Evolutionary conservation across 2,797 vertebrate species (phyloP).

Genomic region (Cossypha polioptera): DNA sequence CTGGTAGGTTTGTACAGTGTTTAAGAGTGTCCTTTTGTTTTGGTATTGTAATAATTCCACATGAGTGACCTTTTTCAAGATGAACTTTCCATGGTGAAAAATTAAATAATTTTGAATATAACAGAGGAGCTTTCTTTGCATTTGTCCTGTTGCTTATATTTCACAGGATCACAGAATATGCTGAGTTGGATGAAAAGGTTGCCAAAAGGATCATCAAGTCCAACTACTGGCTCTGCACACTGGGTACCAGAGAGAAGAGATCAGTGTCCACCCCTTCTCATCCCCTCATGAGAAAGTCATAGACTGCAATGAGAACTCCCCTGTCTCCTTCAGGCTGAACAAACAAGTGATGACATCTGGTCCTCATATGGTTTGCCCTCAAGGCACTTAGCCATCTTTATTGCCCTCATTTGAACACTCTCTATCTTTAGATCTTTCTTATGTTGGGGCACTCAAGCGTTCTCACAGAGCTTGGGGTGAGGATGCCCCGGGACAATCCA

Average conservation of each 20-base stretch:
- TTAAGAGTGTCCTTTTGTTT: not conserved
- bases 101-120: not conserved
- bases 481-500: accelerated
- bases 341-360: no score
- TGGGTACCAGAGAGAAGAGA: not conserved
- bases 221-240: not conserved
- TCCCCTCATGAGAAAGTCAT: not conserved
- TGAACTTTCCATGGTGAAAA: not conserved
- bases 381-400: not conserved
- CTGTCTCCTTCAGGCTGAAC: not conserved
- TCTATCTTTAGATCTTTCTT: not conserved
- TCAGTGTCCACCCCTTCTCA: not conserved
- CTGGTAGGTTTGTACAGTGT: not conserved
- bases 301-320: not conserved
- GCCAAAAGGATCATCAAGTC: not conserved
- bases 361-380: not conserved
- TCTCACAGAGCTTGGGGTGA: not conserved
- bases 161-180: not conserved
- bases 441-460: not conserved
- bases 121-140: not conserved
- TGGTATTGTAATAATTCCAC: not conserved
- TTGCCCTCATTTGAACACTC: not conserved
- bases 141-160: not conserved
- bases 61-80: not conserved
- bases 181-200: not conserved